Conservation (phyloP, 2,113 vertebrate species). For the Cololabis saira region DNA sequence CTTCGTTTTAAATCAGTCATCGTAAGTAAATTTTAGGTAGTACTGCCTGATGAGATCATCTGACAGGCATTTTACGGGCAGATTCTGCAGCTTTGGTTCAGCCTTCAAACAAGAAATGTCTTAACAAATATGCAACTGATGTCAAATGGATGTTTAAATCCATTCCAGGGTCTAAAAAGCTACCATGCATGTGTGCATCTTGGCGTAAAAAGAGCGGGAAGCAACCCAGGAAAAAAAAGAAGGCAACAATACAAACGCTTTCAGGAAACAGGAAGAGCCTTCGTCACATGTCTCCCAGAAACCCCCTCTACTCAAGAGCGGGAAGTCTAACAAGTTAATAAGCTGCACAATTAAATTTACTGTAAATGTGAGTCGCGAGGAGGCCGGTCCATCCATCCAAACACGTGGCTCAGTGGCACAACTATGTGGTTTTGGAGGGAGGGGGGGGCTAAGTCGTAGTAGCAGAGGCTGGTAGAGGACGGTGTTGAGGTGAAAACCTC, state of each 20-base stretch:
- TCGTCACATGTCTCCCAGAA: conserved; percentile 20
- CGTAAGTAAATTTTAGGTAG: no score
- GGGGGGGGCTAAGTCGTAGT: background rate
- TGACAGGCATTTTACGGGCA: no score
- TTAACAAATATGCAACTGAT: no score
- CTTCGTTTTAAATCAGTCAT: no score
- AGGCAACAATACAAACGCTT: no score
- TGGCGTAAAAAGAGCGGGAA: no score
- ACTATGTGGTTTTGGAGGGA: background rate
- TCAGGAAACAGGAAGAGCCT: conserved; percentile 12
- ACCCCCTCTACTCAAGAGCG: conserved; percentile 4
- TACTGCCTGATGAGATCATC: no score
- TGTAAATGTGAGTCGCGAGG: conserved; percentile 75
- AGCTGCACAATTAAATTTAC: conserved; percentile 71
- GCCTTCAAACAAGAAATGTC: no score
- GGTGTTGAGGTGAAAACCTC: background rate
- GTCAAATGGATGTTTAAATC: no score
- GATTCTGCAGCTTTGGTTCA: no score
- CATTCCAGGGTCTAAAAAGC: no score
- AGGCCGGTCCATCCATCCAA: background rate
- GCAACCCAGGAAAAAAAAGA: background rate
- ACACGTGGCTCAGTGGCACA: conserved; percentile 41
- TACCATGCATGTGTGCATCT: no score
- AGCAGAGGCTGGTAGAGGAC: background rate
- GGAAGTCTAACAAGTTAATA: conserved; percentile 63